phyloP scores from a whole-genome alignment of 2,888 invertebrate genomes.

The Acanthacorydalis orientalis region DNA sequence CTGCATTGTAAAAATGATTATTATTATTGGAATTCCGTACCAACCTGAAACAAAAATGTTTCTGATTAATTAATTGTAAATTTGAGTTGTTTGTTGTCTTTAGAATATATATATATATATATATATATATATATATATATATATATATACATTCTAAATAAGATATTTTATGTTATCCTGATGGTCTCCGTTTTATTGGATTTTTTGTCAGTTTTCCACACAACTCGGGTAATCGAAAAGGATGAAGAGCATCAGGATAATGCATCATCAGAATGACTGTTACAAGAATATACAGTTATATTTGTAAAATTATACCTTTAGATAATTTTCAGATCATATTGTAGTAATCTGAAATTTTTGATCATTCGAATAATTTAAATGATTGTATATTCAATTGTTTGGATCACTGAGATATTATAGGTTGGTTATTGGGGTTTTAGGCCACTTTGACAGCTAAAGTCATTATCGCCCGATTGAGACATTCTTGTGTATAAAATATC shows the following conservation, averaged over 20 bases:
- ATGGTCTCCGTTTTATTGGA: not conserved
- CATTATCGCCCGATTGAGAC: too few relatives aligned
- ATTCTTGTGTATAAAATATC: too few relatives aligned
- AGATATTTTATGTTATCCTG: not conserved
- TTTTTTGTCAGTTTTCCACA: not conserved
- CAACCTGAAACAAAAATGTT: conserved; percentile 32
- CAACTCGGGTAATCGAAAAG: not conserved
- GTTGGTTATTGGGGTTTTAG: too few relatives aligned
- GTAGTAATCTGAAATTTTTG: not conserved
- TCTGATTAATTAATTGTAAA: not conserved
- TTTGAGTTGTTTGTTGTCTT: too few relatives aligned
- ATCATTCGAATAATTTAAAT: too few relatives aligned
- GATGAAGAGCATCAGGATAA: too few relatives aligned
- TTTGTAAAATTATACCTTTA: not conserved
- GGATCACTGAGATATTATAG: too few relatives aligned
- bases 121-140: not conserved
- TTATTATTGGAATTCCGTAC: conserved; percentile 50
- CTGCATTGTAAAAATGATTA: conserved; percentile 50
- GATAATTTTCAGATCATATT: not conserved
- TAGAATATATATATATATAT: not conserved
- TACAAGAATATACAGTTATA: not conserved
- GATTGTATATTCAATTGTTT: too few relatives aligned
- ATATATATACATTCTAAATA: not conserved
- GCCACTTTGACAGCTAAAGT: too few relatives aligned
- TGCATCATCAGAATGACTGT: too few relatives aligned